Evolutionary conservation across 2,888 invertebrate genomes (phyloP).

Genomic region (Incurvaria masculella): DNA sequence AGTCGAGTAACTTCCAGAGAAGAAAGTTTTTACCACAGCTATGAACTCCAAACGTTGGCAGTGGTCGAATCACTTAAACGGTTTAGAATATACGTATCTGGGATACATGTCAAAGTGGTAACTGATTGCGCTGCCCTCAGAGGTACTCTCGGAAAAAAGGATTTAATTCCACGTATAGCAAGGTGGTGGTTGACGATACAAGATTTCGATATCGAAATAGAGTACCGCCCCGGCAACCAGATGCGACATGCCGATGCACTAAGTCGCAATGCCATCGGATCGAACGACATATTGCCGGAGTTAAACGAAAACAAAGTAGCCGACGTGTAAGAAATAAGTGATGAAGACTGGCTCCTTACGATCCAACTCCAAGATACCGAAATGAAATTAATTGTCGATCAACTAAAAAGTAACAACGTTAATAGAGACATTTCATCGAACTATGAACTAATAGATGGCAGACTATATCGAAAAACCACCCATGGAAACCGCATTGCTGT

Average conservation of each 20-base stretch:
- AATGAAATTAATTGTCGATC: slow-evolving; percentile 9
- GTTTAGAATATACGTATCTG: slow-evolving; percentile 22
- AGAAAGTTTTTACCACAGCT: slow-evolving; percentile 2
- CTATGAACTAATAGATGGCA: slow-evolving; percentile 12
- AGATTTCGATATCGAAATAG: slow-evolving; percentile 2
- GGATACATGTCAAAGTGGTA: slow-evolving; percentile 6
- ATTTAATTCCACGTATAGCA: slow-evolving; percentile 2
- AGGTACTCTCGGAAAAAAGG: neutral
- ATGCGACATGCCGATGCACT: slow-evolving; percentile 4
- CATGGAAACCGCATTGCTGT: slow-evolving; percentile 20
- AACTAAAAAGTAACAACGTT: neutral
- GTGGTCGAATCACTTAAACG: slow-evolving; percentile 21
- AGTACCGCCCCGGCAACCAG: slow-evolving; percentile 1
- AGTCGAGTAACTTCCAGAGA: slow-evolving; percentile 19
- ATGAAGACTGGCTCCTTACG: too few relatives aligned
- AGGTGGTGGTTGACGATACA: slow-evolving; percentile 4
- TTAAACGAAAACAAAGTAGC: too few relatives aligned
- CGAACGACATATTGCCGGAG: too few relatives aligned
- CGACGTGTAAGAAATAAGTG: too few relatives aligned
- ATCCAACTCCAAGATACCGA: neutral
- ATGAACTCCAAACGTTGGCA: slow-evolving; percentile 26
- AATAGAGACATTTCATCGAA: neutral
- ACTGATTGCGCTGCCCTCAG: slow-evolving; percentile 3
- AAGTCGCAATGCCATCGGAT: slow-evolving; percentile 2
- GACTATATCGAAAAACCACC: slow-evolving; percentile 17